phyloP scores from a whole-genome alignment of 2,888 invertebrate genomes.

The Calliopum simillimum region DNA sequence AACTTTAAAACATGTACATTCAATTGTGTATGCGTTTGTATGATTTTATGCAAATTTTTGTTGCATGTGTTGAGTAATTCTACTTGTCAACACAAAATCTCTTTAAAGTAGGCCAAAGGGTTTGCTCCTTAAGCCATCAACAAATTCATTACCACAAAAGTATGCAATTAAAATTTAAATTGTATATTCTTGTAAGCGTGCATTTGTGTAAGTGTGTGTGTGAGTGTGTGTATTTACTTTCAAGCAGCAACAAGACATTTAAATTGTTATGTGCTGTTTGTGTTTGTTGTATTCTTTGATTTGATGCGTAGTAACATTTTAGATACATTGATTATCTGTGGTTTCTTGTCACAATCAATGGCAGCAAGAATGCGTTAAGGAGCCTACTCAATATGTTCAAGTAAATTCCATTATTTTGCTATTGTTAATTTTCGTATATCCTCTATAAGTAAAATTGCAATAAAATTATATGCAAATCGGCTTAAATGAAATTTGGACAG shows the following conservation, averaged over 20 bases:
- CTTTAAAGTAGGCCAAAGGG: slow-evolving; percentile 3
- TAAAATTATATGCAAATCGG: too few species aligned
- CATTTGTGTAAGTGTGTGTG: too few species aligned
- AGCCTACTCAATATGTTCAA: not conserved
- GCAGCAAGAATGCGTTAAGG: not conserved
- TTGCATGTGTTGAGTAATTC: not conserved
- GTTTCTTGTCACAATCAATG: not conserved
- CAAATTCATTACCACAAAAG: slow-evolving; percentile 23
- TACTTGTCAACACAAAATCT: slow-evolving; percentile 14
- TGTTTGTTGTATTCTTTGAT: too few species aligned
- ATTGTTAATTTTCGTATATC: not conserved
- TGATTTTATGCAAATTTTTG: not conserved
- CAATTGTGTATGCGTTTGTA: not conserved
- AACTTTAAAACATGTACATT: too few species aligned
- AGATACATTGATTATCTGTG: not conserved
- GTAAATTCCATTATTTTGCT: slow-evolving; percentile 2
- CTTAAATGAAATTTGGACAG: too few species aligned
- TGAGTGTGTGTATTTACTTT: too few species aligned
- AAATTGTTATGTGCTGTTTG: too few species aligned
- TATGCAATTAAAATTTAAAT: slow-evolving; percentile 15
- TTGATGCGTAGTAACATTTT: too few species aligned
- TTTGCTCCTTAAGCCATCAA: not conserved
- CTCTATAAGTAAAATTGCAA: too few species aligned
- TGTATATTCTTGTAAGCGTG: not conserved
- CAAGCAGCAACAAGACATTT: too few species aligned